Evolutionary conservation across 2,113 vertebrate genomes (phyloP).

Genomic region (Pomatorhinus ruficollis): DNA sequence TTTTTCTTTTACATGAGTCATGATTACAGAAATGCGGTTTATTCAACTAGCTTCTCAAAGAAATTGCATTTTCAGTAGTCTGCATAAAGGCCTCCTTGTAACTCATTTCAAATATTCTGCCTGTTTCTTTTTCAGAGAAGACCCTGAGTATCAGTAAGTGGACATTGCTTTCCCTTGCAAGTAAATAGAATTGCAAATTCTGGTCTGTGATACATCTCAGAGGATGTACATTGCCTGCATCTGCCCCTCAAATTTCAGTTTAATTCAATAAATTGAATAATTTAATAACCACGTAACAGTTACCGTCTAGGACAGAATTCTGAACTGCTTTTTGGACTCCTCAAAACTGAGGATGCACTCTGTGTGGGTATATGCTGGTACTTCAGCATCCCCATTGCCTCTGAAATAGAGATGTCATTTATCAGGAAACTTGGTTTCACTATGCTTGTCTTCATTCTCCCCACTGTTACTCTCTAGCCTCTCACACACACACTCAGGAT

Average conservation of each 20-base stretch:
- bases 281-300: neutral
- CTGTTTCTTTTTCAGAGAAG: neutral
- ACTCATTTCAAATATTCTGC: neutral
- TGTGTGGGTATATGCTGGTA: neutral
- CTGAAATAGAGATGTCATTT: neutral
- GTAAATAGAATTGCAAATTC: neutral
- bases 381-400: neutral
- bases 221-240: neutral
- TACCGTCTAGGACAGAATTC: neutral
- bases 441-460: neutral
- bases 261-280: neutral
- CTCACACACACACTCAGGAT: neutral
- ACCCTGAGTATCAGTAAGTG: neutral
- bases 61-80: neutral
- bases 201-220: neutral
- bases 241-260: neutral
- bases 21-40: neutral
- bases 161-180: neutral
- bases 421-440: neutral
- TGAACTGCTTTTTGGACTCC: neutral
- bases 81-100: neutral
- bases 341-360: neutral
- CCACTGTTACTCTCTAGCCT: neutral
- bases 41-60: neutral
- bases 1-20: neutral